Conservation (phyloP, 2,888 invertebrate genomes). For the Drosophila maculinotata region DNA sequence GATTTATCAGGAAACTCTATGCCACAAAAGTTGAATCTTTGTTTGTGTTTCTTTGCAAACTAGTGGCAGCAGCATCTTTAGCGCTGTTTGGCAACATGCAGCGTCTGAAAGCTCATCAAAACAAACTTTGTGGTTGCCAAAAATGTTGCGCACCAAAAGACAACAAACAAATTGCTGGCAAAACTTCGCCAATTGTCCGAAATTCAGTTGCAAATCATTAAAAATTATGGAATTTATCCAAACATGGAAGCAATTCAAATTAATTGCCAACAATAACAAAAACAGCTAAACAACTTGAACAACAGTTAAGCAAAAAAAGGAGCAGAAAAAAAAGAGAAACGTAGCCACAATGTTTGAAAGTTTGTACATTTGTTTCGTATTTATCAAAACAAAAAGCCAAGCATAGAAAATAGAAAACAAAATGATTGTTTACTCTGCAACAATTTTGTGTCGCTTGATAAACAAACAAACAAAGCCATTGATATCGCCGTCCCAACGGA, state of each 20-base stretch:
- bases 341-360: constrained; percentile 71
- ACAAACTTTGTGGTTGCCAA: constrained; percentile 16
- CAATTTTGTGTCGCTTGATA: constrained; percentile 75
- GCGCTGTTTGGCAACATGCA: neutral
- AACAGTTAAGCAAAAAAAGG: constrained; percentile 3
- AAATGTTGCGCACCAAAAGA: constrained; percentile 45
- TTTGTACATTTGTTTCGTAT: constrained; percentile 75
- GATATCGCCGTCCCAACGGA: constrained; percentile 62
- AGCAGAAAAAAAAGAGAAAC: constrained; percentile 4
- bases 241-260: constrained; percentile 45
- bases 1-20: no score
- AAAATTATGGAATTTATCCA: constrained; percentile 31
- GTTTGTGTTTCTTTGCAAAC: constrained; percentile 3
- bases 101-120: neutral
- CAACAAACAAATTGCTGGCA: constrained; percentile 35
- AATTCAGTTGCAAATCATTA: constrained; percentile 30
- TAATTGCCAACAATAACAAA: constrained; percentile 50
- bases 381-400: constrained; percentile 51
- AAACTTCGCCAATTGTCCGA: constrained; percentile 19
- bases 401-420: constrained; percentile 55
- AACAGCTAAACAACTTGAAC: constrained; percentile 11
- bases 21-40: neutral
- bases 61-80: constrained; percentile 5
- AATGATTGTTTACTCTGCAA: constrained; percentile 75
- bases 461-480: constrained; percentile 72